Evolutionary conservation across 1,140 invertebrate genomes (phyloP).

Genomic region (Epicauta chinensis): DNA sequence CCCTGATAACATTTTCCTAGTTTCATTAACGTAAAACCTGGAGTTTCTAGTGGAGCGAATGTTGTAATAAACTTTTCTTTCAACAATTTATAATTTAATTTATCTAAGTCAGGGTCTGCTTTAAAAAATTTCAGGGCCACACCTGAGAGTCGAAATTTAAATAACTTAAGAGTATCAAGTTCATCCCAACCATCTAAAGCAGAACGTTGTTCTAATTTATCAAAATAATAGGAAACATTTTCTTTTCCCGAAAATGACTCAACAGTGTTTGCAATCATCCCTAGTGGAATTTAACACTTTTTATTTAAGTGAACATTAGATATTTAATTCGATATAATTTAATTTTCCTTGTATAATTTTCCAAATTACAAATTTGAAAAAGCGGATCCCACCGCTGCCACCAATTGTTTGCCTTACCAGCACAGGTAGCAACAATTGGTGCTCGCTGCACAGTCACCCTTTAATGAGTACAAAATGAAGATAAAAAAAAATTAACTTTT

Average conservation of each 20-base stretch:
- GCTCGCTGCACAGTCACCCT: too few relatives aligned
- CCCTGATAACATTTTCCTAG: neutral
- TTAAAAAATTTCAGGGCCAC: neutral
- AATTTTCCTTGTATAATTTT: too few relatives aligned
- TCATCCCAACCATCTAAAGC: neutral
- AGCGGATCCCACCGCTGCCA: too few relatives aligned
- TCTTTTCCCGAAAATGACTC: conserved; percentile 1
- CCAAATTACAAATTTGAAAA: too few relatives aligned
- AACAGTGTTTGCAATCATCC: neutral
- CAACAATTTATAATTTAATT: neutral
- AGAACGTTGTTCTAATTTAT: neutral
- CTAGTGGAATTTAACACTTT: too few relatives aligned
- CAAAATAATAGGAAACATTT: neutral
- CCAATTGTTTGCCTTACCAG: too few relatives aligned
- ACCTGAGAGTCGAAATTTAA: neutral
- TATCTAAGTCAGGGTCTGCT: neutral
- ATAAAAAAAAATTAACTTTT: too few relatives aligned
- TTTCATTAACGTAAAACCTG: neutral
- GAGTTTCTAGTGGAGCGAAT: neutral
- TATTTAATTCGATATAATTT: too few relatives aligned
- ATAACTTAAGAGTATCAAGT: neutral
- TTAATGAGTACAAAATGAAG: too few relatives aligned
- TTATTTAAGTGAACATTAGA: too few relatives aligned
- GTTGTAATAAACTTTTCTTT: neutral
- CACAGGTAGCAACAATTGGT: too few relatives aligned